Evolutionary conservation across 2,888 invertebrate genomes (phyloP).

Genomic region (Hecatera dysodea): DNA sequence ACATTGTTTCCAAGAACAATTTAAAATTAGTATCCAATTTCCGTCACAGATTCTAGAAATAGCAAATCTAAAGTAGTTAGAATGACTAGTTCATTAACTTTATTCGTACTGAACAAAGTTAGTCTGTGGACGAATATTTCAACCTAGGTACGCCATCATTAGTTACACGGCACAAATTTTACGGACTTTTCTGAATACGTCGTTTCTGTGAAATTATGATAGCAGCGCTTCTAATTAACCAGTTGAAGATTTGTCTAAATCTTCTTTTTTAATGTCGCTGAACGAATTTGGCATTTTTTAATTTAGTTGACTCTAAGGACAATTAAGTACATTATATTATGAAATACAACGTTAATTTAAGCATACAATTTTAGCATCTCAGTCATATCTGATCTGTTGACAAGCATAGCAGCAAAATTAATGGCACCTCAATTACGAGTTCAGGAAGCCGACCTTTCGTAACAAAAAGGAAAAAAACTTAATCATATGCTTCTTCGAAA

Average conservation of each 20-base stretch:
- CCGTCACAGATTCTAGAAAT: not conserved
- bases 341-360: no score
- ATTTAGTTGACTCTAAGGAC: no score
- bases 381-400: no score
- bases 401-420: not conserved
- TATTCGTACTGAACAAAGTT: conserved; percentile 17
- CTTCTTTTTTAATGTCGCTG: no score
- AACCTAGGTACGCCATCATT: conserved; percentile 28
- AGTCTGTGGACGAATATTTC: conserved; percentile 16
- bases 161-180: conserved; percentile 35
- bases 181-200: conserved; percentile 19
- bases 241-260: not conserved
- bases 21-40: not conserved
- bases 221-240: conserved; percentile 34
- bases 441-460: not conserved
- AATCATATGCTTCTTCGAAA: not conserved
- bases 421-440: not conserved
- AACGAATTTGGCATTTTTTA: no score
- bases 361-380: no score
- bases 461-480: not conserved
- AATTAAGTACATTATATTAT: no score
- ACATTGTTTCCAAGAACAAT: conserved; percentile 7
- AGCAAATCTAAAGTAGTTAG: not conserved
- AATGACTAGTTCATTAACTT: not conserved
- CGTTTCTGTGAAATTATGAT: conserved; percentile 22